Evolutionary conservation across 2,113 vertebrate species (phyloP).

Genomic region (Albula goreensis): DNA sequence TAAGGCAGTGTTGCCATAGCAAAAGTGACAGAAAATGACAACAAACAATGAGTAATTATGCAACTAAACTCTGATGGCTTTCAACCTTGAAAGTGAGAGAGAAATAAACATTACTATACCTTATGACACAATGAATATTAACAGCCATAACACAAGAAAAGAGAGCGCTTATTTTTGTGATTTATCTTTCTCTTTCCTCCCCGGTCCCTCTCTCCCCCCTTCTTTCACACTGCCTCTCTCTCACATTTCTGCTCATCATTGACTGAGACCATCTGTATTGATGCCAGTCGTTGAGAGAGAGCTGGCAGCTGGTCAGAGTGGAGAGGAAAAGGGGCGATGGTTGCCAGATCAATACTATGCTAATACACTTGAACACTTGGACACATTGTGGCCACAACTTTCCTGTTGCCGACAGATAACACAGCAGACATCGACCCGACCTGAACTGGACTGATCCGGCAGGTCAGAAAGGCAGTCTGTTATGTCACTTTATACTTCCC

Average conservation of each 20-base stretch:
- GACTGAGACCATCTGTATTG: constrained; percentile 52
- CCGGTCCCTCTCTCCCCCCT: background rate
- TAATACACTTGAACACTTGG: constrained; percentile 28
- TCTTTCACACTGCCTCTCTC: background rate
- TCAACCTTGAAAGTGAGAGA: background rate
- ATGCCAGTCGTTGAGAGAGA: constrained; percentile 37
- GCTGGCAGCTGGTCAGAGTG: constrained; percentile 46
- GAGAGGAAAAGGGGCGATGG: background rate
- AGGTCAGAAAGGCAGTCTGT: background rate
- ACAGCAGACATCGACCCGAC: constrained; percentile 2
- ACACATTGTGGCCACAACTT: constrained; percentile 14
- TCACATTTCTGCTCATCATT: constrained; percentile 33
- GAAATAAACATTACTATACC: background rate
- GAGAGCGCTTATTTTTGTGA: background rate
- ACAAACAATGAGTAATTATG: background rate
- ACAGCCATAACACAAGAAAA: background rate
- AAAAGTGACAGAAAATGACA: background rate
- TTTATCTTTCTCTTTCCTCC: background rate
- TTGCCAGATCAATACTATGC: constrained; percentile 32
- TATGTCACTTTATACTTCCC: background rate
- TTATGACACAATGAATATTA: background rate
- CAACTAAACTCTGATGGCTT: background rate
- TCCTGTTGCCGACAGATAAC: constrained; percentile 27
- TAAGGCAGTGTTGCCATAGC: background rate
- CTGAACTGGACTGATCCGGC: constrained; percentile 22